Evolutionary conservation across 2,888 invertebrate species (phyloP).

Genomic region (Ptilodon capucinus): DNA sequence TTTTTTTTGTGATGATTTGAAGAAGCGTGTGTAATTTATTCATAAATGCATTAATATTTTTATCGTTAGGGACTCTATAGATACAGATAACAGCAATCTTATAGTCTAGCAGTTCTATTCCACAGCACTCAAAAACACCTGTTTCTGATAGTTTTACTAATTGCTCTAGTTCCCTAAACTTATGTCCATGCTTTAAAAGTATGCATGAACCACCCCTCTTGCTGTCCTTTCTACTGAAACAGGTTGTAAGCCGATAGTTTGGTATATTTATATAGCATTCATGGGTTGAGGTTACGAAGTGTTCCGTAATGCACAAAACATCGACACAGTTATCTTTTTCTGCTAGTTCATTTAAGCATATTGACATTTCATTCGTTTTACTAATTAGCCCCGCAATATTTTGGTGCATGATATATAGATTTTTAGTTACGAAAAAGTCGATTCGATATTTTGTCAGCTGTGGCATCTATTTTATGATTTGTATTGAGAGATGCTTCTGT

Average conservation of each 20-base stretch:
- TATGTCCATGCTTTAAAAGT: background rate
- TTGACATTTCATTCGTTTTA: no score
- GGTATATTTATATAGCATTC: background rate
- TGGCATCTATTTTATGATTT: no score
- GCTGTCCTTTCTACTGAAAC: background rate
- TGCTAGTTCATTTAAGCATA: no score
- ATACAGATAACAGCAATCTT: background rate
- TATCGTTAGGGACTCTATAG: background rate
- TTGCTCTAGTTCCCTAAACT: background rate
- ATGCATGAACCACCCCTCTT: background rate
- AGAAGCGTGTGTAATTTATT: background rate
- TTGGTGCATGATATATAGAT: no score
- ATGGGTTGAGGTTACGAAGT: background rate
- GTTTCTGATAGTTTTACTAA: background rate
- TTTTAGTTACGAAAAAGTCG: no score
- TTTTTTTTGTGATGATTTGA: background rate
- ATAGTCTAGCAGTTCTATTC: background rate
- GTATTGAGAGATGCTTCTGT: no score
- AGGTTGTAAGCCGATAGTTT: background rate
- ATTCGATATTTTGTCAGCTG: no score
- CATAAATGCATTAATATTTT: constrained; percentile 1
- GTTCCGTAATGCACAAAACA: background rate
- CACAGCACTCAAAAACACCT: background rate
- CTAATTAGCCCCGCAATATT: no score
- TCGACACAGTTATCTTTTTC: no score